A percentile compares a stretch with the other conserved stretches of the same genome.
phyloP scores from a whole-genome alignment of 2,797 vertebrate species.

The Pantherophis vulpinus region DNA sequence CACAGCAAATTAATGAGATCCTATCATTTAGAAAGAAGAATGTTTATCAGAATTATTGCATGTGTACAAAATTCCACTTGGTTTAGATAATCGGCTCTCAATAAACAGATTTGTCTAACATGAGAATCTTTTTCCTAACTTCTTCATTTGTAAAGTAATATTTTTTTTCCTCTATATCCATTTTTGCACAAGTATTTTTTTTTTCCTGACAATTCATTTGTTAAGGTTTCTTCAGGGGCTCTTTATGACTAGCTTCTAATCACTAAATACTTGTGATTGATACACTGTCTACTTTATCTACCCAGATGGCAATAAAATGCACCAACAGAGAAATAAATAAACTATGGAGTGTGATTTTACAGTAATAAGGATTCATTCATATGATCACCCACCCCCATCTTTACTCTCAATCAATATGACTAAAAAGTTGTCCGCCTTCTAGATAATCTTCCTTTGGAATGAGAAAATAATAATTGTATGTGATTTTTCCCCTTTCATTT shows the following conservation, averaged over 20 bases:
- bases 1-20: neutral
- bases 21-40: neutral
- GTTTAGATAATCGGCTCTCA: neutral
- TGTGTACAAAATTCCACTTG: slow-evolving; percentile 2
- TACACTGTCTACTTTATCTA: neutral
- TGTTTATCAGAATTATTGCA: slow-evolving; percentile 10
- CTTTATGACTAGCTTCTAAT: neutral
- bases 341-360: neutral
- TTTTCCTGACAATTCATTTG: neutral
- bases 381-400: neutral
- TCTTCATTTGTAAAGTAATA: neutral
- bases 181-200: neutral
- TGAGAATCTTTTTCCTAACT: neutral
- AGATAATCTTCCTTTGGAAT: neutral
- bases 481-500: neutral
- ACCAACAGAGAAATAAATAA: neutral
- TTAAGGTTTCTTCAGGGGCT: neutral
- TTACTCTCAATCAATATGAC: neutral
- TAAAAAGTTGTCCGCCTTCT: neutral
- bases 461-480: neutral
- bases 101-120: neutral
- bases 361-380: neutral
- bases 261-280: slow-evolving; percentile 12
- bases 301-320: neutral
- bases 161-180: neutral